Evolutionary conservation across 2,113 vertebrate species (phyloP).

Genomic region (Pongo abelii): DNA sequence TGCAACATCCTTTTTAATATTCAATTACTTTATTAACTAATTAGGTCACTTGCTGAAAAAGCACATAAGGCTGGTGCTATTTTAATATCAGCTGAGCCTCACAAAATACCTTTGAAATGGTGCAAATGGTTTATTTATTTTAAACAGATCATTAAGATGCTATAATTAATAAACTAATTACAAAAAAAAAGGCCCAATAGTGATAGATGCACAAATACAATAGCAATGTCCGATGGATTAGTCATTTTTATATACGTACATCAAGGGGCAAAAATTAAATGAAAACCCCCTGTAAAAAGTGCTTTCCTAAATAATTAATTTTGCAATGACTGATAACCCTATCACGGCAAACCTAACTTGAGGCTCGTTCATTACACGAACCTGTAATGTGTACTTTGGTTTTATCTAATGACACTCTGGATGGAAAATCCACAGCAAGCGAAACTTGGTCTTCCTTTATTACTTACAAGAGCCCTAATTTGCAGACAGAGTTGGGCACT

Average conservation of each 20-base stretch:
- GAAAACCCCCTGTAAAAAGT: conserved; percentile 61
- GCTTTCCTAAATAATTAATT: conserved; percentile 79
- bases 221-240: conserved; percentile 59
- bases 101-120: conserved; percentile 89
- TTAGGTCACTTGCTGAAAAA: conserved; percentile 93
- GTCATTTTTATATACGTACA: conserved; percentile 64
- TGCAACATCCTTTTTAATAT: conserved; percentile 93
- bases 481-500: not conserved
- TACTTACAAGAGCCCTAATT: conserved; percentile 50
- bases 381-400: conserved; percentile 61
- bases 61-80: conserved; percentile 89
- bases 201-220: conserved; percentile 80
- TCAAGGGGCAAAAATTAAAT: conserved; percentile 69
- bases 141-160: conserved; percentile 89
- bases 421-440: conserved; percentile 10
- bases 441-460: conserved; percentile 16
- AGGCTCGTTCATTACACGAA: conserved; percentile 61
- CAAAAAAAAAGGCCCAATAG: conserved; percentile 68
- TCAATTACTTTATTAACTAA: conserved; percentile 94
- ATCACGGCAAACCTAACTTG: conserved; percentile 63
- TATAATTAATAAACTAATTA: conserved; percentile 88
- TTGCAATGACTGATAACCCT: conserved; percentile 68
- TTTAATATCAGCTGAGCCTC: conserved; percentile 89
- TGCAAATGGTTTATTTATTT: conserved; percentile 91
- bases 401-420: conserved; percentile 51